Evolutionary conservation across 2,888 invertebrate species (phyloP), one percentile per base, ranked within the genome.

Genomic region (Troides helena): DNA sequence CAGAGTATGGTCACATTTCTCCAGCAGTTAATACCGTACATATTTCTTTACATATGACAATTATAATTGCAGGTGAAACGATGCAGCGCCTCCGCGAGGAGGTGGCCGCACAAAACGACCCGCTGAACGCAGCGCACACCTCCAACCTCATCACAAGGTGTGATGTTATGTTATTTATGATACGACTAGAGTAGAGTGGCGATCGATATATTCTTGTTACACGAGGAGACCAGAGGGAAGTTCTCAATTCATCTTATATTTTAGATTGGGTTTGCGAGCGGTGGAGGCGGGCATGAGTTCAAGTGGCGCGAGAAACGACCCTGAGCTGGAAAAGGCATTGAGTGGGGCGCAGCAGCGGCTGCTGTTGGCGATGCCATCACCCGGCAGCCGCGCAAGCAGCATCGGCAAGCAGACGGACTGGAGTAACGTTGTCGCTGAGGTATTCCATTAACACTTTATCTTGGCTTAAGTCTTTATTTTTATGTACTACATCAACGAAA

Each of bases 211-310:
- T 36, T 8, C 36, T 36, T 36, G 7, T 8, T 8, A 21, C 21
- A 21, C 21, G 21, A 30, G 30, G 30, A 30, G 30, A 30, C 30
- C 4, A 30, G 30, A 30, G 4, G 3, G 30, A 3, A 30, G 30
- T 30, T 30, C 30, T 30, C 30, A 30, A 30, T 30, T 30, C 4
- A 30, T 30, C 30, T 30, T 30, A 30, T 30, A 30, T 39, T 39
- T 1, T 74, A 94, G 99, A 63, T 89, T 99, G 17, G 98, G 98
- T 3, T 98, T 98, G 87, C 95, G 99, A 46, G 99, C 99, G 6
- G 94, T 99, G 70, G 95, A 98, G 82, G 98, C 99, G 25, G 98
- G 99, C 61, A 96, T 98, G 88, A 97, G 97, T 80, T 87, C 87
- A 0, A 62, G 70, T 10, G 72, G 76, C 12, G 87, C 81, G 1